Base-by-base conservation (phyloP, 2,113 vertebrate species). In the Colistium nudipinnis region DNA sequence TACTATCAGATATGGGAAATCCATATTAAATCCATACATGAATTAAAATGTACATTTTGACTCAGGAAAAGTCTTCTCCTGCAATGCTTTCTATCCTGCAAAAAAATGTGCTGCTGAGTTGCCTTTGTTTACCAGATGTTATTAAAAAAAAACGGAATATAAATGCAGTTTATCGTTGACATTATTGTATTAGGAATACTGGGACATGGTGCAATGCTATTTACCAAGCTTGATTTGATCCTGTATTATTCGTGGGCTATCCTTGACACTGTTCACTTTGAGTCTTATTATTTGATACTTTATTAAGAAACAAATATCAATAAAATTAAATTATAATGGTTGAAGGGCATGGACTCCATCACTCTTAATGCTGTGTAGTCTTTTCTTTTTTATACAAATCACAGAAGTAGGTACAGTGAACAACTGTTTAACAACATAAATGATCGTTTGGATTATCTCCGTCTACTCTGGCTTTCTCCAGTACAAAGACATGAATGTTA, bases 121-220 rank as follows among this genome's bases (percentile, higher is more conserved):
- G 67, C 55, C 57, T 82, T 76, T 90, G 81, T 92, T 92, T 92
- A 91, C 87, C 65, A 81, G 41, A 81, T 67, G 17, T 76, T 47
- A 69, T 68, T 59, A 86, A 68, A 81, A 80, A 85, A 88, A 90
- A 81, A 59, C 43, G 66, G 31, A 66, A 47, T 63, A 60, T 67
- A 64, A 74, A 76, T 81, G 43, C 60, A 72, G 33, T 61, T 77
- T 55, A 76, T 77, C 47, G 53, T 62, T 81, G 20, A 70, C 69
- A 14, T 61, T 82, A 68, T 81, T 83, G 68, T 83, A 73, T 64
- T 85, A 64, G 85, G 90, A 87, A 88, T 80, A 62, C 68, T 84
- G 91, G 93, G 89, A 48, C 85, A 80, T 69, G 84, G 81, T 90
- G 85, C 83, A 87, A 90, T 89, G 76, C 78, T 83, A 74, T 78